Conservation (phyloP, 1,140 invertebrate species). For the Drosophila takahashii region DNA sequence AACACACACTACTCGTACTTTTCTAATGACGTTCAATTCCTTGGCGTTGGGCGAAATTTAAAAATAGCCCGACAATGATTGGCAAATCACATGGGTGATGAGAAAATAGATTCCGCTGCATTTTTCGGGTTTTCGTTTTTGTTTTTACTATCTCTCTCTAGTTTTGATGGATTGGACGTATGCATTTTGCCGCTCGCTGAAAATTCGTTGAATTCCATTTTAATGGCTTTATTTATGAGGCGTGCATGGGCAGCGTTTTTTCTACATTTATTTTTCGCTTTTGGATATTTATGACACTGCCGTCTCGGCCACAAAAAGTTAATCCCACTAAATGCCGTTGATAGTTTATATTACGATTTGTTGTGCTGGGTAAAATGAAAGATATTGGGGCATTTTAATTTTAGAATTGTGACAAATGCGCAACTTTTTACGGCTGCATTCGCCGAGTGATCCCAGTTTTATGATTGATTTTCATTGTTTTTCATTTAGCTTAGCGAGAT, state of each 20-base stretch:
- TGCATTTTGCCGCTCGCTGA: conserved; percentile 37
- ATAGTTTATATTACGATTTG: conserved; percentile 76
- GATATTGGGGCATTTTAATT: conserved; percentile 41
- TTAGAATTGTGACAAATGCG: conserved; percentile 55
- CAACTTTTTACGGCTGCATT: conserved; percentile 47
- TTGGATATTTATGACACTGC: conserved; percentile 44
- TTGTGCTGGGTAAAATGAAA: conserved; percentile 25
- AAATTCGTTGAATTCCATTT: conserved; percentile 69
- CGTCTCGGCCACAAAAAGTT: conserved; percentile 77
- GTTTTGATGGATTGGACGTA: conserved; percentile 38
- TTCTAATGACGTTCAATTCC: conserved; percentile 47
- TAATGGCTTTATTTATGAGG: conserved; percentile 80
- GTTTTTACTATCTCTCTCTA: conserved; percentile 2
- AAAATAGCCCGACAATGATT: conserved; percentile 53
- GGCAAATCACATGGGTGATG: conserved; percentile 27
- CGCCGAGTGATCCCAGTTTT: conserved; percentile 30
- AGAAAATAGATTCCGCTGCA: conserved; percentile 32
- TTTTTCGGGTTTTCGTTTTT: conserved; percentile 11
- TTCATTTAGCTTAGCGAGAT: conserved; percentile 18
- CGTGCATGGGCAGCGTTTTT: conserved; percentile 52
- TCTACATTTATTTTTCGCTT: no score
- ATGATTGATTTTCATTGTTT: conserved; percentile 50
- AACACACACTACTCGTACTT: conserved; percentile 8
- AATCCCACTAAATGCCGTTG: conserved; percentile 80
- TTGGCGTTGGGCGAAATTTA: conserved; percentile 2